phyloP scores from a whole-genome alignment of 2,113 vertebrate genomes.

The Brienomyrus longianalis region DNA sequence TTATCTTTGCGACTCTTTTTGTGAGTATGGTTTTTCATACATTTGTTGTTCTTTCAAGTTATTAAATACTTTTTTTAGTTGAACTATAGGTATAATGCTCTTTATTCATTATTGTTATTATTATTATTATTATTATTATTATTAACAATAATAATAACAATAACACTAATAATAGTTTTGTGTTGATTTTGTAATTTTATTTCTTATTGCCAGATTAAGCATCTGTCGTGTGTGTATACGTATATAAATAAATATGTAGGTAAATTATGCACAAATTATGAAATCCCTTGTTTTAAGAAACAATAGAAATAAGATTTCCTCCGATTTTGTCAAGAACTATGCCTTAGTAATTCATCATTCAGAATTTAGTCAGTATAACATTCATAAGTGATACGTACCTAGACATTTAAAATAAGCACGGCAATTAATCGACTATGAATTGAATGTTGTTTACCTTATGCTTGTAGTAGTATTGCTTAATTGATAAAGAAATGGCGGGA shows the following conservation, averaged over 20 bases:
- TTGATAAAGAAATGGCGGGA: not conserved
- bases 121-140: too few species aligned
- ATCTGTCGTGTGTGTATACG: not conserved
- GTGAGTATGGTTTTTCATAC: not conserved
- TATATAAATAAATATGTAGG: not conserved
- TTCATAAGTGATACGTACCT: not conserved
- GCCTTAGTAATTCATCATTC: not conserved
- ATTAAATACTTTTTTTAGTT: not conserved
- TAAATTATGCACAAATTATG: not conserved
- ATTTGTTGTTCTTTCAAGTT: not conserved
- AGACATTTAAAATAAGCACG: not conserved
- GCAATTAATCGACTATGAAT: not conserved
- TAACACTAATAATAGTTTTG: not conserved
- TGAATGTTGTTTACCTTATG: not conserved
- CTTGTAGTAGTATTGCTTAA: not conserved
- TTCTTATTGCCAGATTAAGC: not conserved
- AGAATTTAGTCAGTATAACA: not conserved
- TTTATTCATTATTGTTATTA: not conserved
- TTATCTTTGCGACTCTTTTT: not conserved
- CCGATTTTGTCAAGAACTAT: not conserved
- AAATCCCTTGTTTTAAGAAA: not conserved
- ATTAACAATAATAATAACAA: not conserved
- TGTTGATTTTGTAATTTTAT: not conserved
- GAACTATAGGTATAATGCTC: not conserved
- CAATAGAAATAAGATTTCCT: not conserved